These are phyloP conservation scores for Phallusia fumigata DNA, from an alignment of 23 tunicate species.

Conservation along the genomic window DNA sequence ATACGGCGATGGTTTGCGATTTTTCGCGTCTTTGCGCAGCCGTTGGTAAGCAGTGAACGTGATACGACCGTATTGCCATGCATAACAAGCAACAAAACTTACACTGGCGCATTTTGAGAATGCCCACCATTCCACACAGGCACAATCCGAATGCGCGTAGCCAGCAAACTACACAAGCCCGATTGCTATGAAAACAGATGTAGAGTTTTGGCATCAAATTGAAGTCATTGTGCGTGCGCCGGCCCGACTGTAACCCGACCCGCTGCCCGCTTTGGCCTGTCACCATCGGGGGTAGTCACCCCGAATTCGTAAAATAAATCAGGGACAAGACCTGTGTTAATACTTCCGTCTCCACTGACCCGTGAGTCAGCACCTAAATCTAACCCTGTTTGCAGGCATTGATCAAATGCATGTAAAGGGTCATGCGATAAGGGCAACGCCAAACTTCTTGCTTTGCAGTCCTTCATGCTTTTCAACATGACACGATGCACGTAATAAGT, in stretches of 20 bases:
- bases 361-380: neutral
- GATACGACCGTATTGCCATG: too few species aligned
- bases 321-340: neutral
- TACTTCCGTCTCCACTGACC: neutral
- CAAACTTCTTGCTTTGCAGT: too few species aligned
- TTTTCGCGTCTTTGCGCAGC: neutral
- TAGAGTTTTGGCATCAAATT: neutral
- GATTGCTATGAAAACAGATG: conserved; percentile 2
- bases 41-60: too few species aligned
- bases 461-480: too few species aligned
- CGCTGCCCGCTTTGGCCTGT: neutral
- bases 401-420: neutral
- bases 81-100: too few species aligned
- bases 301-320: neutral
- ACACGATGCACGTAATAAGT: too few species aligned
- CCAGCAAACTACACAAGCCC: neutral
- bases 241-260: neutral
- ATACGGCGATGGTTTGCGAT: neutral
- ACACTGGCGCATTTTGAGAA: too few species aligned
- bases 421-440: neutral
- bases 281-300: neutral
- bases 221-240: neutral
- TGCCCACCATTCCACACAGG: neutral
- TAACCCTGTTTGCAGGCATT: neutral
- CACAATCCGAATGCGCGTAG: neutral